Percentiles rank a stretch among this genome's conserved stretches.
Evolutionary conservation across 2,113 vertebrate species (phyloP).

Genomic region (Potamarius usumacintae): DNA sequence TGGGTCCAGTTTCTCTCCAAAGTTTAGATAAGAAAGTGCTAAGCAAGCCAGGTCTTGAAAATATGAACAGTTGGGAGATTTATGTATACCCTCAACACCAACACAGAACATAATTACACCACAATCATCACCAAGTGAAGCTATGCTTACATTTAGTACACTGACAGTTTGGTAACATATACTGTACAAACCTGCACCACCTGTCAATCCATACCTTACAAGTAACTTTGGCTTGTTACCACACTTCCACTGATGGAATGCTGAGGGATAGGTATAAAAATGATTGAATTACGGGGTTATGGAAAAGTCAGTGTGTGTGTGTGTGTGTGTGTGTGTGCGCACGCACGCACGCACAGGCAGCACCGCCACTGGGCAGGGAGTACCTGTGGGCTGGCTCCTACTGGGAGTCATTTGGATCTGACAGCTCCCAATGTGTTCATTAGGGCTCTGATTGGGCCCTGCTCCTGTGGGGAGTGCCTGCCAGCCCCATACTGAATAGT

Average conservation of each 20-base stretch:
- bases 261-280: constrained; percentile 68
- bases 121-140: neutral
- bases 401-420: constrained; percentile 95
- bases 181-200: constrained; percentile 60
- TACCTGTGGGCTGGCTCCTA: constrained; percentile 87
- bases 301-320: constrained; percentile 48
- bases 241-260: constrained; percentile 65
- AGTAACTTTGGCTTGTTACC: constrained; percentile 67
- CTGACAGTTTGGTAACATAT: constrained; percentile 58
- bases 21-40: neutral
- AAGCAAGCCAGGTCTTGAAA: neutral
- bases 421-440: constrained; percentile 85
- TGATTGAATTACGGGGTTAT: constrained; percentile 74
- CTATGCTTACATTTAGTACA: constrained; percentile 57
- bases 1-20: neutral
- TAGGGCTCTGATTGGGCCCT: constrained; percentile 84
- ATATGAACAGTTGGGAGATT: constrained; percentile 15
- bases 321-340: constrained; percentile 23
- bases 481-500: constrained; percentile 85
- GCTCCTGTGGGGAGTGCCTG: constrained; percentile 89
- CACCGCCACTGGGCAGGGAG: constrained; percentile 63
- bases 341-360: constrained; percentile 29
- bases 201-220: constrained; percentile 67
- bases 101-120: constrained; percentile 14
- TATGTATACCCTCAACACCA: neutral